Conservation (phyloP, 2,113 vertebrate species). For the Lepus timidus region DNA sequence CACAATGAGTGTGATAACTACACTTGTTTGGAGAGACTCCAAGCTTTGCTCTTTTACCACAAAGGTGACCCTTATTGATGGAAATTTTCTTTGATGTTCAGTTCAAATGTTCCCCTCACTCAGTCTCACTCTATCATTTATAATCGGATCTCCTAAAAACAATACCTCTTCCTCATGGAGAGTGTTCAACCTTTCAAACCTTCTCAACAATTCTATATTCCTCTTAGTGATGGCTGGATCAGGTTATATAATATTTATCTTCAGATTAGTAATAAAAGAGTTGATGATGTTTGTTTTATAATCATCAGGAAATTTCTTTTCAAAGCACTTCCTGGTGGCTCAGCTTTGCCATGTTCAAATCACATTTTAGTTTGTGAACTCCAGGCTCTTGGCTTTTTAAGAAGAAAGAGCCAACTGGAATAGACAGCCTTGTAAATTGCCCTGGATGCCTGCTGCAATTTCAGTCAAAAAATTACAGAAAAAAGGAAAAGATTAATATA, state of each 20-base stretch:
- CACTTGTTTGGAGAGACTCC: conserved; percentile 43
- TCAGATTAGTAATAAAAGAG: conserved; percentile 64
- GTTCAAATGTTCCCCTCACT: conserved; percentile 67
- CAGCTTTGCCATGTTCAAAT: conserved; percentile 28
- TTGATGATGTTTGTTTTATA: conserved; percentile 67
- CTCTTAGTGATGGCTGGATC: not conserved
- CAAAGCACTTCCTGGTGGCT: conserved; percentile 58
- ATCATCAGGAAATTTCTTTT: conserved; percentile 60
- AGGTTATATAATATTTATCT: conserved; percentile 50
- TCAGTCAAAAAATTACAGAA: conserved; percentile 44
- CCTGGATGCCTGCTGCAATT: not conserved
- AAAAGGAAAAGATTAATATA: not conserved
- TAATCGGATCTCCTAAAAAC: conserved; percentile 69
- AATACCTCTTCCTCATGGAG: conserved; percentile 57
- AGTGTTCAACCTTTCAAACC: conserved; percentile 58
- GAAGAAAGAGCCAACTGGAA: conserved; percentile 5
- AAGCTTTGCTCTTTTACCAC: not conserved
- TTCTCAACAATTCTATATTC: conserved; percentile 46
- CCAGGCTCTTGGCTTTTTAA: not conserved
- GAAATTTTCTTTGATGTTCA: not conserved
- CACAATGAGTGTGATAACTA: conserved; percentile 4
- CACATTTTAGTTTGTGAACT: conserved; percentile 14
- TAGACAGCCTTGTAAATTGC: conserved; percentile 19
- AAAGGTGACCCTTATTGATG: conserved; percentile 11
- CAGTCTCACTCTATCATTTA: conserved; percentile 70